Conservation (phyloP, 1,140 invertebrate genomes). For the silkworm (Bombyx mori) region ASM3026992v2 NC_085123.1:1886501-1887000, state of each 20-base stretch:
- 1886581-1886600: constrained; percentile 66
- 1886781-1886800: constrained; percentile 76
- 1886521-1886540: constrained; percentile 56
- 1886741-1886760: constrained; percentile 63
- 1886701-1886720: constrained; percentile 75
- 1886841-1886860: constrained; percentile 76
- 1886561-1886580: constrained; percentile 43
- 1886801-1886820: constrained; percentile 73
- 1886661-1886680: constrained; percentile 67
- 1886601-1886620: constrained; percentile 67
- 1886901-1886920: constrained; percentile 68
- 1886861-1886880: constrained; percentile 48
- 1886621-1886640: constrained; percentile 53
- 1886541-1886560: constrained; percentile 37
- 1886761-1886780: constrained; percentile 63
- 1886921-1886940: constrained; percentile 70
- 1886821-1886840: constrained; percentile 79
- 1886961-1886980: constrained; percentile 41
- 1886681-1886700: constrained; percentile 75
- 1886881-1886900: constrained; percentile 44
- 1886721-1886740: constrained; percentile 73
- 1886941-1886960: constrained; percentile 60
- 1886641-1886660: constrained; percentile 35
- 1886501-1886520: constrained; percentile 56
- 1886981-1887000: constrained; percentile 52